phyloP scores from a whole-genome alignment of 2,888 invertebrate species.

The Troilus luridus region DNA sequence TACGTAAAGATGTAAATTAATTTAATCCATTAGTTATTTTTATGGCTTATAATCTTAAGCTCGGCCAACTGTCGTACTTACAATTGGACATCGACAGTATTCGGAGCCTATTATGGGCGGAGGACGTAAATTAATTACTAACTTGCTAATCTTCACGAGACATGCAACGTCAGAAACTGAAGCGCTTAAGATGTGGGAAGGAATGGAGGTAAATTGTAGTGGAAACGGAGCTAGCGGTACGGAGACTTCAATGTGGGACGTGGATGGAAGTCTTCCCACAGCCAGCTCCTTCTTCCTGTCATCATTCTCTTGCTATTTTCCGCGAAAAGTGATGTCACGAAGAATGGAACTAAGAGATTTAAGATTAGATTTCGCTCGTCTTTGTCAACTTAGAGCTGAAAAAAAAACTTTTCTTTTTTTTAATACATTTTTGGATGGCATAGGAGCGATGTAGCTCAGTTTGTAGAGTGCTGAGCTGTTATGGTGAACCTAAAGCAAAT shows the following conservation, averaged over 20 bases:
- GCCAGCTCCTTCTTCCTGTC: slow-evolving; percentile 10
- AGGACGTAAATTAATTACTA: background rate
- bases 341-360: background rate
- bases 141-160: background rate
- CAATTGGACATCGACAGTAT: background rate
- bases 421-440: too few relatives aligned
- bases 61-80: background rate
- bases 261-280: slow-evolving; percentile 38
- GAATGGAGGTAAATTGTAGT: background rate
- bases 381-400: background rate
- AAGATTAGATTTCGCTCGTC: background rate
- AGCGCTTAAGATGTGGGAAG: slow-evolving; percentile 10
- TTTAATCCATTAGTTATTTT: too few relatives aligned
- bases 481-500: too few relatives aligned
- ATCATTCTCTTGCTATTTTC: background rate
- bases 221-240: slow-evolving; percentile 55
- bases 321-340: slow-evolving; percentile 13
- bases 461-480: too few relatives aligned
- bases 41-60: too few relatives aligned
- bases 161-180: background rate
- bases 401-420: too few relatives aligned
- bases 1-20: too few relatives aligned
- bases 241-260: slow-evolving; percentile 49
- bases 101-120: background rate
- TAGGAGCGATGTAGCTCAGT: too few relatives aligned